Evolutionary conservation across 2,797 vertebrate species (phyloP).

Genomic region (Artibeus lituratus): DNA sequence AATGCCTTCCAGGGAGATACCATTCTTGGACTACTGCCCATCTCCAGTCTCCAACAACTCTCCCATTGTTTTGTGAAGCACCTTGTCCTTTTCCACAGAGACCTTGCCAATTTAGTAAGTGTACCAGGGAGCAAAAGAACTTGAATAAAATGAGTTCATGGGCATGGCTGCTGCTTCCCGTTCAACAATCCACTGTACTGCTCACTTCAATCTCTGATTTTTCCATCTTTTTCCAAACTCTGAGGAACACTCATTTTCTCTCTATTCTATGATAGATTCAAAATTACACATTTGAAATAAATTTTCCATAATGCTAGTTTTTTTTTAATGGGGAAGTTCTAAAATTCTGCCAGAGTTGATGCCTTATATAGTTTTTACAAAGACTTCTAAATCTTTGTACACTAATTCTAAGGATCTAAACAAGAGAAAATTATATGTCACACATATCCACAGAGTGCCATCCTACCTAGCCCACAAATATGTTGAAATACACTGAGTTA

Average conservation of each 20-base stretch:
- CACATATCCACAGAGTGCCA: neutral
- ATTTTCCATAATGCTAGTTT: neutral
- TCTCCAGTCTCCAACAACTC: neutral
- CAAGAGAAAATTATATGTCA: neutral
- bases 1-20: neutral
- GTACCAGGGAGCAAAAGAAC: neutral
- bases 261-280: neutral
- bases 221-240: neutral
- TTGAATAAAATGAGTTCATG: neutral
- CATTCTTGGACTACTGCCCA: neutral
- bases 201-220: neutral
- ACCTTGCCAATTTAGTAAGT: neutral
- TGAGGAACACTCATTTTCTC: neutral
- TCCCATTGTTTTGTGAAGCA: neutral
- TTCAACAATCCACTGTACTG: fast-evolving
- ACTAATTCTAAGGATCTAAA: neutral
- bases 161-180: fast-evolving
- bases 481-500: neutral
- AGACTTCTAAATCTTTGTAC: neutral
- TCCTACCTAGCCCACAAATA: neutral
- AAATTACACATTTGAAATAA: neutral
- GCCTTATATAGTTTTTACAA: neutral
- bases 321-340: neutral
- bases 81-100: neutral
- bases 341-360: neutral